Percentiles rank a stretch among this genome's conserved stretches.
These are phyloP conservation scores for Zonotrichia leucophrys DNA, from an alignment of 2,113 vertebrate species.

Conservation along the genomic window DNA sequence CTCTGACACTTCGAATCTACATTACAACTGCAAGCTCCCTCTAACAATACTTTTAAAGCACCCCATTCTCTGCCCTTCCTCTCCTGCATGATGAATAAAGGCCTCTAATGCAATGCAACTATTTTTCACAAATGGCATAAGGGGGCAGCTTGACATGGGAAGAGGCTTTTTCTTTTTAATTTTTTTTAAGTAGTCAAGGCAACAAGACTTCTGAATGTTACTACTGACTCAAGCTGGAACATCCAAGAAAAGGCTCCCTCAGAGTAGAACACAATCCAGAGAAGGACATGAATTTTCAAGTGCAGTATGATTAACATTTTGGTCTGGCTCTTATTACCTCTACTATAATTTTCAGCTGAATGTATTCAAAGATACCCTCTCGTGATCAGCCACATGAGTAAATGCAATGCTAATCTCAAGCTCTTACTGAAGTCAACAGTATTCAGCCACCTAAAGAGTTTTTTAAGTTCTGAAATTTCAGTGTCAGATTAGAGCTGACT, in stretches of 20 bases:
- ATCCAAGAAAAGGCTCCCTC: background rate
- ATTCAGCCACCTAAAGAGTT: background rate
- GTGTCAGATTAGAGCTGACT: background rate
- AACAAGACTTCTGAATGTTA: slow-evolving; percentile 1
- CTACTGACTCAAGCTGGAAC: slow-evolving; percentile 19
- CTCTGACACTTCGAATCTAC: background rate
- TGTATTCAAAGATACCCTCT: background rate
- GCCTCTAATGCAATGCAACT: background rate
- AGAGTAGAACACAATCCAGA: background rate
- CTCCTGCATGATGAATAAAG: background rate
- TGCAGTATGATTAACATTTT: background rate
- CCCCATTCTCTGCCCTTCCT: background rate
- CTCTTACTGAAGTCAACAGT: background rate
- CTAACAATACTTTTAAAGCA: background rate
- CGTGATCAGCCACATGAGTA: background rate
- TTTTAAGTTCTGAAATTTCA: background rate
- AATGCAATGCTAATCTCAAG: background rate
- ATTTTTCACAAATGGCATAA: background rate
- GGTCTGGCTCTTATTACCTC: background rate
- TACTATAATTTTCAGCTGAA: background rate
- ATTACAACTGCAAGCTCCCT: background rate
- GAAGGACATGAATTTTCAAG: background rate
- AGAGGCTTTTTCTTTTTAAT: background rate
- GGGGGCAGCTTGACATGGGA: background rate
- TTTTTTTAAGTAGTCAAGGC: background rate